These are phyloP conservation scores for Dysmachus trigonus DNA, from an alignment of 2,888 invertebrate genomes.

Conservation along the genomic window DNA sequence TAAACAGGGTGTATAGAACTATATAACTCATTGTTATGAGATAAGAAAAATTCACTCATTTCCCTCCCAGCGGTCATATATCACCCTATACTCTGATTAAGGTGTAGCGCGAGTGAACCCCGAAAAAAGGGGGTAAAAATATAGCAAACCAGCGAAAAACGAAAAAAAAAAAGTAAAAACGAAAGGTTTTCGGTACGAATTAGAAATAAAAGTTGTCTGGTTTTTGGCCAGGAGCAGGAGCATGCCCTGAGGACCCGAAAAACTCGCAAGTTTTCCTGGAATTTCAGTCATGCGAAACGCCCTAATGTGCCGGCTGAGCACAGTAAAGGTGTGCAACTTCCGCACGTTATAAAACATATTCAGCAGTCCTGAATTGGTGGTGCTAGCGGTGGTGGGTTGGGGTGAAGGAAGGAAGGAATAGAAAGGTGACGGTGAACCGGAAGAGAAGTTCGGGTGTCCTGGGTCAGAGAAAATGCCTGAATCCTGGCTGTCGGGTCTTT, in stretches of 20 bases:
- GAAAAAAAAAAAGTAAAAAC: not conserved
- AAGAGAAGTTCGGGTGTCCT: not conserved
- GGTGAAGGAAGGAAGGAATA: too few relatives aligned
- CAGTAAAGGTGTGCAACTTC: slow-evolving; percentile 31
- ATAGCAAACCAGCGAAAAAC: too few relatives aligned
- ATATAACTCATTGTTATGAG: not conserved
- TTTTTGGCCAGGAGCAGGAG: not conserved
- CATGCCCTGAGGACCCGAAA: not conserved
- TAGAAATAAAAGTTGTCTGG: not conserved
- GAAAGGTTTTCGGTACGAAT: not conserved
- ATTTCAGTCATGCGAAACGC: slow-evolving; percentile 22
- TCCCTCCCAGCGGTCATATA: not conserved
- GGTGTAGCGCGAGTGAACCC: not conserved
- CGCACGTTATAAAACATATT: slow-evolving; percentile 18
- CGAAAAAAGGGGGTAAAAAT: not conserved
- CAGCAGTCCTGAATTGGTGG: not conserved
- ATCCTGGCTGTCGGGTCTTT: not conserved
- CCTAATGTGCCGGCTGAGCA: slow-evolving; percentile 6
- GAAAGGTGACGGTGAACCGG: not conserved
- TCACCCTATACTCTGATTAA: slow-evolving; percentile 2
- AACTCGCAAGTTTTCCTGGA: not conserved
- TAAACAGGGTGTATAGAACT: not conserved
- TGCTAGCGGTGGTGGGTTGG: not conserved
- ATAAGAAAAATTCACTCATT: not conserved
- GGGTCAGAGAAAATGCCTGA: not conserved